Conservation (phyloP, 2,888 invertebrate species). For the Sminthurides aquaticus region DNA sequence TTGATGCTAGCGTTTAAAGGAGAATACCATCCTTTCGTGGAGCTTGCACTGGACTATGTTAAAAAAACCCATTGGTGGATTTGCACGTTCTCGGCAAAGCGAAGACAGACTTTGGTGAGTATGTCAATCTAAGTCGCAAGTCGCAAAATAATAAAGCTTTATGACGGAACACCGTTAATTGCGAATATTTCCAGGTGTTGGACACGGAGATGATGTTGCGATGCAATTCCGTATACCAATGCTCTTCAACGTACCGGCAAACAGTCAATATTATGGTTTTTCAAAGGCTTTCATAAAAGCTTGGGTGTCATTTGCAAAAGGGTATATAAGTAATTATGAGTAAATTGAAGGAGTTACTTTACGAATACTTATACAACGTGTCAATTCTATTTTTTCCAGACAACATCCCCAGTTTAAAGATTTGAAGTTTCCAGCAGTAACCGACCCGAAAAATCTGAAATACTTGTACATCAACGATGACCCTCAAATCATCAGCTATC, state of each 20-base stretch:
- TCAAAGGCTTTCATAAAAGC: conserved; percentile 8
- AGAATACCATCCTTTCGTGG: conserved; percentile 4
- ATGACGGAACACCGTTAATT: too few species aligned
- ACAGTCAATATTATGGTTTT: background rate
- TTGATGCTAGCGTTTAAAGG: conserved; percentile 2
- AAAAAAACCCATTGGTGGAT: background rate
- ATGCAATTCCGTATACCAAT: conserved; percentile 1
- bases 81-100: background rate
- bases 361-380: background rate
- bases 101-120: conserved; percentile 6
- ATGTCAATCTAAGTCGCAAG: background rate
- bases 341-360: background rate
- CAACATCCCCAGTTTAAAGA: background rate
- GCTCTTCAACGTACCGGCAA: conserved; percentile 1
- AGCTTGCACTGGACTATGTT: background rate
- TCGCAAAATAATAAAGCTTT: too few species aligned
- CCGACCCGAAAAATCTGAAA: background rate
- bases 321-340: background rate
- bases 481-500: background rate
- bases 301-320: background rate
- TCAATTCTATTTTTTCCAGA: background rate
- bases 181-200: background rate
- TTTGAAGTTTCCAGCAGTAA: background rate
- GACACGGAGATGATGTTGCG: background rate
- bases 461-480: background rate